A percentile compares a stretch with the other conserved stretches of the same genome.
Conservation (phyloP, 2,797 vertebrate species). For the Acrossocheilus fasciatus region DNA sequence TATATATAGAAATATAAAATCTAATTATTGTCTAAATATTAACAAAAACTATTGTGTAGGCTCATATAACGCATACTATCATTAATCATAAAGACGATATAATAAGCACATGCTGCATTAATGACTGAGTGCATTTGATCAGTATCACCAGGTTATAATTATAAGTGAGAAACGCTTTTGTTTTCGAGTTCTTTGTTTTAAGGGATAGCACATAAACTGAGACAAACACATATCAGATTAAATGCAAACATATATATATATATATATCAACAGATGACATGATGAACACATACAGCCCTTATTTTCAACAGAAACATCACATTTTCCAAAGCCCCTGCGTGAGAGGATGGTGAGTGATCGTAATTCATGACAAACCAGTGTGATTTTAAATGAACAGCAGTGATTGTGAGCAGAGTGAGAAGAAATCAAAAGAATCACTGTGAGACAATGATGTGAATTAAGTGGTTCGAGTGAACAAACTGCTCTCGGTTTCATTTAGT, state of each 20-base stretch:
- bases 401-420: slow-evolving; percentile 39
- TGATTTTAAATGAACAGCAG: slow-evolving; percentile 43
- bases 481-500: background rate
- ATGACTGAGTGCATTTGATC: too few relatives aligned
- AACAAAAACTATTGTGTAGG: background rate
- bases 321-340: slow-evolving; percentile 20
- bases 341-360: slow-evolving; percentile 29
- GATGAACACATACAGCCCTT: background rate
- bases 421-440: slow-evolving; percentile 45
- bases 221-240: background rate
- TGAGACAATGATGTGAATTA: slow-evolving; percentile 48
- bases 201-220: background rate
- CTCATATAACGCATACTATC: background rate
- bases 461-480: background rate
- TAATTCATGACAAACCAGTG: slow-evolving; percentile 51
- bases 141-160: background rate
- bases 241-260: background rate
- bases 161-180: background rate
- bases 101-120: background rate
- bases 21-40: background rate
- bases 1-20: background rate
- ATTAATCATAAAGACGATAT: background rate
- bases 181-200: background rate
- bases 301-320: background rate
- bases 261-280: background rate